Evolutionary conservation across 2,888 invertebrate genomes (phyloP).

Genomic region (Sympetrum striolatum): DNA sequence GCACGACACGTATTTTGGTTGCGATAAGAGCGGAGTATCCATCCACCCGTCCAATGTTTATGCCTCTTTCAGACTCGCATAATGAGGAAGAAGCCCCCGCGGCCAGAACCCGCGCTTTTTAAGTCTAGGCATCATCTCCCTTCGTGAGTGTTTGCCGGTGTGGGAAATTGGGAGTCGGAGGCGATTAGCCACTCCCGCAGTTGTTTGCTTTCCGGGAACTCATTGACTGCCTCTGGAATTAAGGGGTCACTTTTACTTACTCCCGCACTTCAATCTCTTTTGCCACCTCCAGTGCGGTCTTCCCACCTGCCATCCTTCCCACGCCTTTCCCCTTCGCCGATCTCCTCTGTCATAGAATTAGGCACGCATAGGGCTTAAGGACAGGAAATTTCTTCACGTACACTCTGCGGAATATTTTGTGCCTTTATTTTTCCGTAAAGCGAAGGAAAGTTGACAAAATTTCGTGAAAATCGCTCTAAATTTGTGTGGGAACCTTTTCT

Average conservation of each 20-base stretch:
- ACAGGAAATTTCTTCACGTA: background rate
- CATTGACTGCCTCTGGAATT: conserved; percentile 11
- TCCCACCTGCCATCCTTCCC: conserved; percentile 12
- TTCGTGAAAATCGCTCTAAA: too few species aligned
- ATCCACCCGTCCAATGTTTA: too few species aligned
- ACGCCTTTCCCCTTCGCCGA: background rate
- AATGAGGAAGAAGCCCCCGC: background rate
- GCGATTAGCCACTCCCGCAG: background rate
- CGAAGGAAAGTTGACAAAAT: too few species aligned
- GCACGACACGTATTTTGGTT: too few species aligned
- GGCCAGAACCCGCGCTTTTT: background rate
- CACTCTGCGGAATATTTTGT: background rate
- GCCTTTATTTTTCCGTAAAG: too few species aligned
- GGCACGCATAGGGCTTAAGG: background rate
- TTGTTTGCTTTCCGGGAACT: conserved; percentile 13
- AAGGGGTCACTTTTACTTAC: conserved; percentile 10
- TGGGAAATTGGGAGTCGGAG: conserved; percentile 14
- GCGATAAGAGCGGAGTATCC: too few species aligned
- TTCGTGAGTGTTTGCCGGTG: conserved; percentile 1
- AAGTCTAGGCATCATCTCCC: background rate
- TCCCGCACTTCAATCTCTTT: background rate
- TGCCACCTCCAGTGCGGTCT: background rate
- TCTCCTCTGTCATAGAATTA: background rate
- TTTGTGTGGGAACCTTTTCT: too few species aligned
- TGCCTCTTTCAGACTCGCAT: too few species aligned